Evolutionary conservation across 2,888 invertebrate genomes (phyloP).

Genomic region (Euproctis similis): DNA sequence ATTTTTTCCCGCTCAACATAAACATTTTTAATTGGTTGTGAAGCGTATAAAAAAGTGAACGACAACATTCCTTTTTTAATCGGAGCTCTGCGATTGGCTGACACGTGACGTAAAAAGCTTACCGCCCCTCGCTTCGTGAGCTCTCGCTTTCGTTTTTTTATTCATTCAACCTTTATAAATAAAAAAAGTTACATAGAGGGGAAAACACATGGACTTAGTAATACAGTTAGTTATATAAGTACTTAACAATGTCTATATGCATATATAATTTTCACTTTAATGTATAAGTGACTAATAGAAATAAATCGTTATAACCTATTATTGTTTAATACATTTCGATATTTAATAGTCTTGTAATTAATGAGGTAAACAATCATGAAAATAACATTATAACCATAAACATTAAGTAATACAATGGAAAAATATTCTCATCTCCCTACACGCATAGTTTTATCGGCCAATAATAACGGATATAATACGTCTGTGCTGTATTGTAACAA

Average conservation of each 20-base stretch:
- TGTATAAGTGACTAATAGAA: not conserved
- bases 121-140: slow-evolving; percentile 49
- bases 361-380: slow-evolving; percentile 46
- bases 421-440: slow-evolving; percentile 59
- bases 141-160: slow-evolving; percentile 38
- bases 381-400: slow-evolving; percentile 42
- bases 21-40: slow-evolving; percentile 33
- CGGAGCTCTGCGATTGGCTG: slow-evolving; percentile 47
- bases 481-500: slow-evolving; percentile 50
- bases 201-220: too few relatives aligned
- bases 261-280: too few relatives aligned
- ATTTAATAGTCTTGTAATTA: slow-evolving; percentile 27
- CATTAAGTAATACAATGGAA: slow-evolving; percentile 36
- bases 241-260: not conserved
- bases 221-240: not conserved
- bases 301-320: not conserved
- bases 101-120: slow-evolving; percentile 48
- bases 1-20: slow-evolving; percentile 8
- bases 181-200: slow-evolving; percentile 14
- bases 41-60: slow-evolving; percentile 33
- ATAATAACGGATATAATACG: slow-evolving; percentile 47
- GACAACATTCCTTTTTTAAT: slow-evolving; percentile 55
- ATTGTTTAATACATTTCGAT: slow-evolving; percentile 9
- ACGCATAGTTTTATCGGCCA: slow-evolving; percentile 46
- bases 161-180: slow-evolving; percentile 28